Percentiles rank a stretch among this genome's conserved stretches.
phyloP scores from a whole-genome alignment of 2,113 vertebrate genomes.

The Rhinolophus ferrumequinum region DNA sequence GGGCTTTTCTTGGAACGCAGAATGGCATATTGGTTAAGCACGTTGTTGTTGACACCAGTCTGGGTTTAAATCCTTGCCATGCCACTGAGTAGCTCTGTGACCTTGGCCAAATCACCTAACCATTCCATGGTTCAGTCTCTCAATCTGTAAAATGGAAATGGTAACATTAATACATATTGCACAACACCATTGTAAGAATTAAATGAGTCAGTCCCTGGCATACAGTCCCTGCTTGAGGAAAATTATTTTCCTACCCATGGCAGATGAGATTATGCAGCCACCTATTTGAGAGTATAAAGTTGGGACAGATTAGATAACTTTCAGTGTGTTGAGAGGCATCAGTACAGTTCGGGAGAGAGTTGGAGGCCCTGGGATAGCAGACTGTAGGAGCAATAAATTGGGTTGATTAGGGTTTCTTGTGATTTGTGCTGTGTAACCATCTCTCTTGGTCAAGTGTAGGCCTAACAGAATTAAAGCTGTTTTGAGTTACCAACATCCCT shows the following conservation, averaged over 20 bases:
- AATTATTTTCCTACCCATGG: not conserved
- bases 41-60: not conserved
- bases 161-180: not conserved
- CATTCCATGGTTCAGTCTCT: not conserved
- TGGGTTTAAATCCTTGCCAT: not conserved
- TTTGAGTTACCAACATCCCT: not conserved
- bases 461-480: not conserved
- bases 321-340: not conserved
- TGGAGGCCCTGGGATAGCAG: not conserved
- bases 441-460: not conserved
- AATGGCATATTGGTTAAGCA: not conserved
- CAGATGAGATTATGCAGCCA: not conserved
- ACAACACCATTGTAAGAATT: not conserved
- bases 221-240: not conserved
- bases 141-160: constrained; percentile 10
- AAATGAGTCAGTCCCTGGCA: not conserved
- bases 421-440: not conserved
- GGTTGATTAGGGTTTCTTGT: not conserved
- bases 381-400: not conserved
- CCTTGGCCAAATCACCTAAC: not conserved
- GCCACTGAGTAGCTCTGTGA: not conserved
- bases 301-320: not conserved
- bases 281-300: not conserved
- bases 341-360: not conserved
- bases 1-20: not conserved